A percentile compares a stretch with the other conserved stretches of the same genome.
Evolutionary conservation across 2,797 vertebrate species (phyloP).

Genomic region (Scolopax bukidnonensis): DNA sequence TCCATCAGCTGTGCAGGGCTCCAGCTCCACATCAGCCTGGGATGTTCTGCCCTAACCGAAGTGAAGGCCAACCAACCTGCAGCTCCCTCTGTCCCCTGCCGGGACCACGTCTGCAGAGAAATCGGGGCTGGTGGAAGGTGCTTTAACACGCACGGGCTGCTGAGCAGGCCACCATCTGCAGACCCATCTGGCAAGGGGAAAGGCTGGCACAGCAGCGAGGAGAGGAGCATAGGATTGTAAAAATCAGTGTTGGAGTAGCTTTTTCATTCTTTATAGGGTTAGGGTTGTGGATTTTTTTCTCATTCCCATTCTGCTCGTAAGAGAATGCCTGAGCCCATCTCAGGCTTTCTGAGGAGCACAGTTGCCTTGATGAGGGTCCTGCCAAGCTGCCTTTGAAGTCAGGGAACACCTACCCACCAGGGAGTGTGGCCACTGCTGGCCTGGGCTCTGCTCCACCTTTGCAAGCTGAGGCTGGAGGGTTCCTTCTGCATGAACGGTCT

Average conservation of each 20-base stretch:
- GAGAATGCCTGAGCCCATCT: neutral
- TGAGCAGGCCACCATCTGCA: neutral
- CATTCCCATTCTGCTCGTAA: accelerated
- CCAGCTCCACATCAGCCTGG: neutral
- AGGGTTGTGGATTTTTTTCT: neutral
- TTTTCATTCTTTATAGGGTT: neutral
- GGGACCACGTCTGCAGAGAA: accelerated
- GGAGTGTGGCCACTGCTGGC: neutral
- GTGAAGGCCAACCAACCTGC: neutral
- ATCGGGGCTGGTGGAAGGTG: neutral
- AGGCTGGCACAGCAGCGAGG: neutral
- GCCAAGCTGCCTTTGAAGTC: neutral
- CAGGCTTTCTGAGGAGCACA: neutral
- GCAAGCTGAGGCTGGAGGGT: neutral
- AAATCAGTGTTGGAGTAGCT: neutral
- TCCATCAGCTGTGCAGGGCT: neutral
- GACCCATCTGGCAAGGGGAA: neutral
- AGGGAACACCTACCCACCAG: neutral
- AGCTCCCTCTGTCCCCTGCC: neutral
- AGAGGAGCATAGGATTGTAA: neutral
- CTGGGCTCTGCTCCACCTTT: neutral
- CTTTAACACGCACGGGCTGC: too few relatives aligned
- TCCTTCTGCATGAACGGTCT: neutral
- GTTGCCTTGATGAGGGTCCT: neutral
- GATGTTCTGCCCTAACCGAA: neutral